phyloP scores from a whole-genome alignment of 2,888 invertebrate species.

The Ceramica pisi region DNA sequence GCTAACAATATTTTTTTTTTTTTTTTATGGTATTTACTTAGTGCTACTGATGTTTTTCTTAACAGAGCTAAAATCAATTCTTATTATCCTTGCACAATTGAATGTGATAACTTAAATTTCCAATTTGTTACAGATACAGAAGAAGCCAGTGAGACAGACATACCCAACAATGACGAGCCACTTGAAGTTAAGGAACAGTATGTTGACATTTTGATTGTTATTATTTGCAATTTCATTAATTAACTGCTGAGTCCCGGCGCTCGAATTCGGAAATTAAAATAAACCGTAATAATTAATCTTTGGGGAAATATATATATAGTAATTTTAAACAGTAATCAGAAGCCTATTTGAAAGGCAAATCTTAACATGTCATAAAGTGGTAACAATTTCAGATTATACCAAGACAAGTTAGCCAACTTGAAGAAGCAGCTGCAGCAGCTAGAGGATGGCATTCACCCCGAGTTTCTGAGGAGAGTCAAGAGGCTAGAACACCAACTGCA shows the following conservation, averaged over 20 bases:
- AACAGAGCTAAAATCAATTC: too few relatives aligned
- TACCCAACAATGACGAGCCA: slow-evolving; percentile 94
- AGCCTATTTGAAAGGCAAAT: neutral
- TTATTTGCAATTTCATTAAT: too few relatives aligned
- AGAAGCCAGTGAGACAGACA: slow-evolving; percentile 99
- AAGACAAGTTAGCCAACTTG: slow-evolving; percentile 96
- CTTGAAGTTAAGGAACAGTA: slow-evolving; percentile 97
- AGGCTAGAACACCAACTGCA: slow-evolving; percentile 95
- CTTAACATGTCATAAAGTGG: slow-evolving; percentile 15
- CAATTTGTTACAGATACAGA: slow-evolving; percentile 93
- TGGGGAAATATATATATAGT: too few relatives aligned
- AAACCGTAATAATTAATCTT: too few relatives aligned
- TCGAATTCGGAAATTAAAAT: too few relatives aligned
- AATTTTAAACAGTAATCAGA: neutral
- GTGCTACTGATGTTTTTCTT: too few relatives aligned
- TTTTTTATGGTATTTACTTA: too few relatives aligned
- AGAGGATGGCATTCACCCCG: slow-evolving; percentile 96
- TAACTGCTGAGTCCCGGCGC: too few relatives aligned
- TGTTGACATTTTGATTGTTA: slow-evolving; percentile 74
- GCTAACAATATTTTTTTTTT: too few relatives aligned
- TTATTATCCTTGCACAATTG: too few relatives aligned
- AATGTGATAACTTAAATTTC: slow-evolving; percentile 2
- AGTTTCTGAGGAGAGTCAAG: slow-evolving; percentile 95
- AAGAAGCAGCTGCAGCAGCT: slow-evolving; percentile 97
- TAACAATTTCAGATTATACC: slow-evolving; percentile 93